phyloP scores from a whole-genome alignment of 2,113 vertebrate species.

The Ameiurus melas region DNA sequence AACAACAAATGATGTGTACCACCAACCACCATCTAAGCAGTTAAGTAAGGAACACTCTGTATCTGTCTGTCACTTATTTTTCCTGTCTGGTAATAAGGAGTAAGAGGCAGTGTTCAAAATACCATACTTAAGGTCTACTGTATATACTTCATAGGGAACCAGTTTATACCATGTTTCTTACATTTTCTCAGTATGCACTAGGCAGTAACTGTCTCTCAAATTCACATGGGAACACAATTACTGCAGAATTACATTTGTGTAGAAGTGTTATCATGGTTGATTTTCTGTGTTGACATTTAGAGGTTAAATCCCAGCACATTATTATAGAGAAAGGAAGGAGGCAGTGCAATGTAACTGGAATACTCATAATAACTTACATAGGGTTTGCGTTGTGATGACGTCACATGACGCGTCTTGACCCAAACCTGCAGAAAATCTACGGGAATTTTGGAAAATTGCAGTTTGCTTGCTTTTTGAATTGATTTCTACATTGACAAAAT shows the following conservation, averaged over 20 bases:
- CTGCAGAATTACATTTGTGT: background rate
- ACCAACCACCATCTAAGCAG: background rate
- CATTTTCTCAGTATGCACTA: background rate
- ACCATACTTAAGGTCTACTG: background rate
- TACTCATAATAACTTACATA: no score
- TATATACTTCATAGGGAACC: background rate
- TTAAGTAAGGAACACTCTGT: background rate
- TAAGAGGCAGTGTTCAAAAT: background rate
- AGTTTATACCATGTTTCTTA: background rate
- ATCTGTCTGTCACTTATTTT: background rate
- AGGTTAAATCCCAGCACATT: conserved; percentile 5
- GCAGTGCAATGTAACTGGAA: background rate
- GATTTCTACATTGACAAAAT: no score
- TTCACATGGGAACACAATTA: background rate
- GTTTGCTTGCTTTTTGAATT: no score
- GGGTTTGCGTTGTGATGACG: no score
- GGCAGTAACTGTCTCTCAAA: background rate
- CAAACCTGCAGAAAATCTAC: no score
- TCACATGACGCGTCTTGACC: no score
- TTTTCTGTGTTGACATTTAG: background rate
- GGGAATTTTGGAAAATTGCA: no score
- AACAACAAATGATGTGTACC: background rate
- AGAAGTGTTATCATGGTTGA: background rate
- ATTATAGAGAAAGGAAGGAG: background rate
- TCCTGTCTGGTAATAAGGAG: background rate